A percentile compares a stretch with the other conserved stretches of the same genome.
These are phyloP conservation scores for Geococcyx californianus DNA, from an alignment of 2,113 vertebrate species.

Conservation along the genomic window DNA sequence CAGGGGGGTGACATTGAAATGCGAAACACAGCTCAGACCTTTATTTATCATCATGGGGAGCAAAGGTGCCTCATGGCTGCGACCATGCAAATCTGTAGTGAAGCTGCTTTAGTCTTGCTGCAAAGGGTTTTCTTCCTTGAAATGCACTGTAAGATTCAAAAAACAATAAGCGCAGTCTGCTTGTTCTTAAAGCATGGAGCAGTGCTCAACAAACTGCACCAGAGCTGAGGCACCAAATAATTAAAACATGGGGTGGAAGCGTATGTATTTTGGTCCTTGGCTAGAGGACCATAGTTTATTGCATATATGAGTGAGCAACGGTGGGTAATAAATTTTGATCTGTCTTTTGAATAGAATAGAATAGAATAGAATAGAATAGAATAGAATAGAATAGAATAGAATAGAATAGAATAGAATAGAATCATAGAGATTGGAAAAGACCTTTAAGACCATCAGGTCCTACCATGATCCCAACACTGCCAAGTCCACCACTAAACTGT, in stretches of 20 bases:
- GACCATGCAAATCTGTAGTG: background rate
- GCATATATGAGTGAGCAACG: background rate
- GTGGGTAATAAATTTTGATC: background rate
- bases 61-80: background rate
- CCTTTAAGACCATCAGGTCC: no score
- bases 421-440: no score
- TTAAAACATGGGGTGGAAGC: background rate
- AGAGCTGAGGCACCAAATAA: background rate
- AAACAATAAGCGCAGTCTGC: background rate
- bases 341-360: background rate
- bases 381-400: no score
- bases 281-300: background rate
- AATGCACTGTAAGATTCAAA: background rate
- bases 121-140: background rate
- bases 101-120: background rate
- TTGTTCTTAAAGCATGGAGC: background rate
- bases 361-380: no score
- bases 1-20: background rate
- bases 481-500: no score
- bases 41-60: background rate
- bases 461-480: no score
- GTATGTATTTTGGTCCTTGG: background rate
- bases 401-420: no score
- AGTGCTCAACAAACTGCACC: background rate
- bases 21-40: background rate